Conservation (phyloP, 2,888 invertebrate species). For the Agonum fuliginosum region DNA sequence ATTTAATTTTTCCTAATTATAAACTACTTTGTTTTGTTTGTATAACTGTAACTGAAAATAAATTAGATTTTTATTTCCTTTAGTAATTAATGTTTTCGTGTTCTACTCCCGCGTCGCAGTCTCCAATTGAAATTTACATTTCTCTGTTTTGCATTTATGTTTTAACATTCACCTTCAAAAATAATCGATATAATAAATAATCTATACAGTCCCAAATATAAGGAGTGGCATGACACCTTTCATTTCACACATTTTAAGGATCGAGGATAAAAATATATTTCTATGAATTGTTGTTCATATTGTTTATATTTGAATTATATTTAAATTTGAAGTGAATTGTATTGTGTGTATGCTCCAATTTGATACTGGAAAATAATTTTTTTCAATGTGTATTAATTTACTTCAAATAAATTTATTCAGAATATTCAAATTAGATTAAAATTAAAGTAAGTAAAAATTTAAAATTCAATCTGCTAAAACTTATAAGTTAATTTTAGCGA, state of each 20-base stretch:
- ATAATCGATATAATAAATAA: neutral
- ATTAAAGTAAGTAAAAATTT: neutral
- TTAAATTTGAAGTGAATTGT: too few relatives aligned
- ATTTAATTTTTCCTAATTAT: too few relatives aligned
- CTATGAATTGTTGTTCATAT: neutral
- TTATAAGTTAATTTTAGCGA: neutral
- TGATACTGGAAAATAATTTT: too few relatives aligned
- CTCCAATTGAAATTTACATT: neutral
- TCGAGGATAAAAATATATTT: slow-evolving; percentile 3
- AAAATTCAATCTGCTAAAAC: neutral
- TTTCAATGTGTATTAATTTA: too few relatives aligned
- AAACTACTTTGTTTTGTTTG: too few relatives aligned
- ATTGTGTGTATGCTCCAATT: too few relatives aligned
- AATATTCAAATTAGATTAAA: too few relatives aligned
- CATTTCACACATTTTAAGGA: neutral
- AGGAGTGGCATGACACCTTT: slow-evolving; percentile 10
- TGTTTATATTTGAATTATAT: too few relatives aligned
- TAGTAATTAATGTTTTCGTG: neutral
- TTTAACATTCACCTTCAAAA: slow-evolving; percentile 20
- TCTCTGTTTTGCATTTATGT: neutral
- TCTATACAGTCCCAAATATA: neutral
- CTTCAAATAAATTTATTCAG: too few relatives aligned
- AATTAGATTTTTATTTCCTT: neutral
- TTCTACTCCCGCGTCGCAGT: neutral
- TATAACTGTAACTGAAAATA: too few relatives aligned